phyloP scores from a whole-genome alignment of 1,140 invertebrate genomes.

The Orchesella cincta region DNA sequence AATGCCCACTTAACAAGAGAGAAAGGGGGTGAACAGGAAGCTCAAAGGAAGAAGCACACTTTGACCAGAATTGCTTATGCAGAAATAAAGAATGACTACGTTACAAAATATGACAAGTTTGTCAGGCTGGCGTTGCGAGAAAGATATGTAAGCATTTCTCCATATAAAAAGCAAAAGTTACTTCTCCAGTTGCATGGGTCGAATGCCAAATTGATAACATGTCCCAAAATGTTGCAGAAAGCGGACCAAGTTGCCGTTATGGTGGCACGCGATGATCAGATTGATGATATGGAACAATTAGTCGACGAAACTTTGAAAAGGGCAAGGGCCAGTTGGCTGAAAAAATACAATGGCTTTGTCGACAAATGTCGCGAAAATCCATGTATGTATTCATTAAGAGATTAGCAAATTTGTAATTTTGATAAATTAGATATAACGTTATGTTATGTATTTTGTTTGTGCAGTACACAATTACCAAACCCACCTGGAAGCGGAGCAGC shows the following conservation, averaged over 20 bases:
- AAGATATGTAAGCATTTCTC: neutral
- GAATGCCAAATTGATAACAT: no score
- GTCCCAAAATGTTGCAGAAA: slow-evolving; percentile 11
- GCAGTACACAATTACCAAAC: neutral
- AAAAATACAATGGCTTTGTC: neutral
- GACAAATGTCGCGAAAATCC: neutral
- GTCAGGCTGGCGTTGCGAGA: neutral
- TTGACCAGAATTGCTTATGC: neutral
- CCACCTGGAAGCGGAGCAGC: neutral
- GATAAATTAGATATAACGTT: no score
- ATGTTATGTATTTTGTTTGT: no score
- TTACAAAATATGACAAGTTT: slow-evolving; percentile 15
- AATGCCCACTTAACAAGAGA: neutral
- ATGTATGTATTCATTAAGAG: neutral
- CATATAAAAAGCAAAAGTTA: no score
- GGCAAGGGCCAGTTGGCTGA: neutral
- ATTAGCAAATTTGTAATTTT: neutral
- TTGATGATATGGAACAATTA: neutral
- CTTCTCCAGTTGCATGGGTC: no score
- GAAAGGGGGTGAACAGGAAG: neutral
- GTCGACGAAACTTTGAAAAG: neutral
- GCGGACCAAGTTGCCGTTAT: neutral
- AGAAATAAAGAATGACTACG: slow-evolving; percentile 1
- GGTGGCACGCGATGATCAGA: slow-evolving; percentile 7
- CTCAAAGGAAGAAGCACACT: neutral